These are phyloP conservation scores for Philereme transversata DNA, from an alignment of 2,888 invertebrate genomes.

Conservation along the genomic window DNA sequence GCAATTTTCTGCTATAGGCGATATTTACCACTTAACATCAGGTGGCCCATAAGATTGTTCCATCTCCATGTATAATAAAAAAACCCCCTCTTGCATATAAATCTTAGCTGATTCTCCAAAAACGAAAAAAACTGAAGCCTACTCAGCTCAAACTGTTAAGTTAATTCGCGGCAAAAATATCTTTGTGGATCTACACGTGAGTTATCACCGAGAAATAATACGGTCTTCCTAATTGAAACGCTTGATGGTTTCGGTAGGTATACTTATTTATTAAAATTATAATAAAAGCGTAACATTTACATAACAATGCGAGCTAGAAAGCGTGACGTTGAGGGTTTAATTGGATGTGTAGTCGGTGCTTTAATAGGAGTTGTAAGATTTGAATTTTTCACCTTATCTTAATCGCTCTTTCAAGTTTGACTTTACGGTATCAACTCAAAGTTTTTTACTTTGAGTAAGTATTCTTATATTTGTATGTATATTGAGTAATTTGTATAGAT, in stretches of 20 bases:
- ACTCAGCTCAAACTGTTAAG: not conserved
- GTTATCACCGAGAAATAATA: no score
- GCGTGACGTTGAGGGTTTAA: slow-evolving; percentile 58
- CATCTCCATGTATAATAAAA: no score
- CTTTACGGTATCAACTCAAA: not conserved
- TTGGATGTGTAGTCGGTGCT: slow-evolving; percentile 36
- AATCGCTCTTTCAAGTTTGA: not conserved
- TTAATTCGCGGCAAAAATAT: not conserved
- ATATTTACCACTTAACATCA: no score
- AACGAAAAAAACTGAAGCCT: no score
- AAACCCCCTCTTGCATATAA: no score
- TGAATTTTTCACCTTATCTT: not conserved
- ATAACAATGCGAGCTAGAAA: slow-evolving; percentile 66
- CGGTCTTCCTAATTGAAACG: slow-evolving; percentile 46
- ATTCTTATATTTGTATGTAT: no score
- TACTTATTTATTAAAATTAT: slow-evolving; percentile 48
- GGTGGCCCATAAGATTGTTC: no score
- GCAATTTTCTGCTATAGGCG: no score
- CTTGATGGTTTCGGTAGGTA: slow-evolving; percentile 48
- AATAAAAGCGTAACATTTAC: slow-evolving; percentile 53
- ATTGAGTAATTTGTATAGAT: no score
- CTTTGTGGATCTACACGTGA: slow-evolving; percentile 15
- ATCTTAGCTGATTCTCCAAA: no score
- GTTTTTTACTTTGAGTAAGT: no score
- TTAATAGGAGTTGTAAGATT: slow-evolving; percentile 20